phyloP scores from a whole-genome alignment of 2,797 vertebrate genomes.

The Acanthurus lineatus region DNA sequence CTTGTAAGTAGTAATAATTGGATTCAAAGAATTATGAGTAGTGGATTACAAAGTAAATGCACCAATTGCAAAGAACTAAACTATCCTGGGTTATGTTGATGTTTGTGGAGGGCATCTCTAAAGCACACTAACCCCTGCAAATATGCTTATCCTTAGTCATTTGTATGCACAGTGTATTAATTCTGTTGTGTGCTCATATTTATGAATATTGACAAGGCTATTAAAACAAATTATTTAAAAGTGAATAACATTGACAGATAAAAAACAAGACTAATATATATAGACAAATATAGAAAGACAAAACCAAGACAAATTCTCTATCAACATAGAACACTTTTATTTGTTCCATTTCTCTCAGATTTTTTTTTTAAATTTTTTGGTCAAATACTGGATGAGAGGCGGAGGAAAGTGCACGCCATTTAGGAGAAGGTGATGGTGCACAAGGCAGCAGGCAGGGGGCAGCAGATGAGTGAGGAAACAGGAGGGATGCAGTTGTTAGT shows the following conservation, averaged over 20 bases:
- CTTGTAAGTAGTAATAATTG: neutral
- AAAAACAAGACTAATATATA: too few species aligned
- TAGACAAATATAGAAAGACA: too few species aligned
- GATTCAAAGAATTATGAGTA: neutral
- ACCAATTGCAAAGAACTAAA: neutral
- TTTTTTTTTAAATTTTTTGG: constrained; percentile 54
- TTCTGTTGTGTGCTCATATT: neutral
- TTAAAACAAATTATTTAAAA: neutral
- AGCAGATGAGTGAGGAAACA: constrained; percentile 45
- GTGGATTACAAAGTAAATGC: neutral
- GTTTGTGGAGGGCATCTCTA: neutral
- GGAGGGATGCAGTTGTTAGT: constrained; percentile 12
- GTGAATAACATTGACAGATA: neutral
- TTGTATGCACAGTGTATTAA: neutral
- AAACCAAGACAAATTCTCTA: constrained; percentile 17
- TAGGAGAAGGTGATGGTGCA: constrained; percentile 55
- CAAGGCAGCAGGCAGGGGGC: constrained; percentile 78
- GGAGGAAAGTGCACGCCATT: constrained; percentile 64
- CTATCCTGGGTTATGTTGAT: neutral
- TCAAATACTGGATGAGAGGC: constrained; percentile 65
- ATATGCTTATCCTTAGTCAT: neutral
- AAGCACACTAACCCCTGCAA: neutral
- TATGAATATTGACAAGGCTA: neutral
- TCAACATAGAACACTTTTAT: constrained; percentile 78
- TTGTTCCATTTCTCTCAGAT: constrained; percentile 64